Evolutionary conservation across 2,888 invertebrate species (phyloP).

Genomic region (Pedicia rivosa): DNA sequence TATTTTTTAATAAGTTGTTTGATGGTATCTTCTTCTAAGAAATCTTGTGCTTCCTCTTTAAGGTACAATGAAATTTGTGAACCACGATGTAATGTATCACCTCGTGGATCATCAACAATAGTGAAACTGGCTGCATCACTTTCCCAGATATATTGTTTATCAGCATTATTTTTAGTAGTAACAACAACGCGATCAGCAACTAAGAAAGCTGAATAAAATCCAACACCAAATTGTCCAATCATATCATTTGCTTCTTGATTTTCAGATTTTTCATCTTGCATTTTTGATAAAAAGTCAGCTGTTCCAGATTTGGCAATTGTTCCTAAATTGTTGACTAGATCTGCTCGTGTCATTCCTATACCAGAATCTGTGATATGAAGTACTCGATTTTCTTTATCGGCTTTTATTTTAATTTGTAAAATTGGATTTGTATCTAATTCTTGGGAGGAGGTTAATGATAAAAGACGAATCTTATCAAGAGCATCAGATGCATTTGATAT

Average conservation of each 20-base stretch:
- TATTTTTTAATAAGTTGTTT: conserved; percentile 89
- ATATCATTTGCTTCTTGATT: conserved; percentile 79
- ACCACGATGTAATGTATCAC: conserved; percentile 79
- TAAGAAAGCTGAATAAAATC: conserved; percentile 96
- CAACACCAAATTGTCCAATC: conserved; percentile 99
- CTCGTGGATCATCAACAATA: conserved; percentile 87
- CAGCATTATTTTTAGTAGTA: conserved; percentile 86
- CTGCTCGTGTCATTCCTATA: conserved; percentile 91
- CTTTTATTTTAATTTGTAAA: conserved; percentile 76
- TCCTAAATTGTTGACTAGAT: conserved; percentile 89
- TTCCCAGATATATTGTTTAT: conserved; percentile 94
- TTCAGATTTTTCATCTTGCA: conserved; percentile 44
- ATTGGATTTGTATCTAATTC: conserved; percentile 68
- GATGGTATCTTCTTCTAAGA: conserved; percentile 82
- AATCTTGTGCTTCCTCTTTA: conserved; percentile 96
- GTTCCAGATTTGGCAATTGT: conserved; percentile 98
- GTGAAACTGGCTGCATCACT: conserved; percentile 84
- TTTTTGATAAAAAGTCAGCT: conserved; percentile 85
- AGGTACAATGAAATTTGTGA: conserved; percentile 72
- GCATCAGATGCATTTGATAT: conserved; percentile 99
- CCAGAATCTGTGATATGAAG: conserved; percentile 94
- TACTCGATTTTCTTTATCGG: conserved; percentile 81
- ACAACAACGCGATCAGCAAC: conserved; percentile 95
- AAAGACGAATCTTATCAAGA: conserved; percentile 88
- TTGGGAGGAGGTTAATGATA: conserved; percentile 75